Base-by-base conservation (phyloP, 2,888 invertebrate genomes). In the Fragum fragum region DNA sequence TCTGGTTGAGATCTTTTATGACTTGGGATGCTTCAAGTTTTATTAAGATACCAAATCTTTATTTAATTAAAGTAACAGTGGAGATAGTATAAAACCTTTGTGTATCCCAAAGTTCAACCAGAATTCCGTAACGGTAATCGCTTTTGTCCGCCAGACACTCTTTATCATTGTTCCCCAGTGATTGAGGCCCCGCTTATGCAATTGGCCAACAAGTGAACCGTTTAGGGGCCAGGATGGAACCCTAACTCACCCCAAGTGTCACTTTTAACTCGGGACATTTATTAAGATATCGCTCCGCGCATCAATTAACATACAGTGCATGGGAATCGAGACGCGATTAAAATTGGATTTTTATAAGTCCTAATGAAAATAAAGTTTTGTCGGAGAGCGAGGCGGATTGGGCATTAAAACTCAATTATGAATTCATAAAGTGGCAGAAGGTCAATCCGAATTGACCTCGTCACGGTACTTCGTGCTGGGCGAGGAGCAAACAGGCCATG, bases 181-280 rank as follows among this genome's bases (percentile, higher is more conserved):
- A 76, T 39, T 23, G 1, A 21, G 63, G 73, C 69, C 69, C 61
- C 61, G 73, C 76, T 85, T 81, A 85, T 79, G 73, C 76, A 85
- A 85, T 63, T 85, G 85, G 78, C 85, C 85, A 68, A 39, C 71
- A 75, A 74, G 76, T 85, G 85, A 85, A 81, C 85, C 85, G 78
- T 85, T 81, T 47, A 79, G 76, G 72, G 81, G 76, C 74, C 76
- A 73, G 52, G 55, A 73, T 70, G 79, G 79, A 82, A 72, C 76
- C 73, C 79, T 76, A 63, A 73, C 57, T 78, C 78, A 76, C 72
- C 73, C 32, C 68, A 29, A 79, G 82, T 82, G 66, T 66, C 66
- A 66, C 21, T 66, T 61, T 66, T 66, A 66, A 66, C 66, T 42
- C 63, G 29, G 42, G 66, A 71, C 72, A 75, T 77, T 81, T 81